Percentiles rank a stretch among this genome's conserved stretches.
These are phyloP conservation scores for Papilio aristodemus DNA, from an alignment of 1,140 invertebrate genomes.

Conservation along the genomic window DNA sequence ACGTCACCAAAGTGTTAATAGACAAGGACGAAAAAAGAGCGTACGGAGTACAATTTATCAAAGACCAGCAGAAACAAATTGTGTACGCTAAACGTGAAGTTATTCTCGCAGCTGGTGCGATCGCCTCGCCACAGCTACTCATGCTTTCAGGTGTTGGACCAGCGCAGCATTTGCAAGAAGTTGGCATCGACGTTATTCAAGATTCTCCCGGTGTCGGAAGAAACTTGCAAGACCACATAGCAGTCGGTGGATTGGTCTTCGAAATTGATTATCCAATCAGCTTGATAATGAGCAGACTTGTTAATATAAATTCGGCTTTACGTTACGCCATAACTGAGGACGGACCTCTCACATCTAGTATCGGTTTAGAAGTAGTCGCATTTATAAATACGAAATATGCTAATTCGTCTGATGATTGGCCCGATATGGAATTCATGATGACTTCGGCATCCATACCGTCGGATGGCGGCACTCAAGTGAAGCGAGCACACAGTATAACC, in stretches of 20 bases:
- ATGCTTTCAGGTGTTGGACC: constrained; percentile 94
- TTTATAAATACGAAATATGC: constrained; percentile 94
- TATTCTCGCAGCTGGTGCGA: constrained; percentile 88
- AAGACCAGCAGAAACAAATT: constrained; percentile 83
- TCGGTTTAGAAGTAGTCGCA: constrained; percentile 91
- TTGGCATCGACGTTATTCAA: constrained; percentile 85
- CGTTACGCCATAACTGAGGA: constrained; percentile 89
- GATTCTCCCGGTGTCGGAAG: constrained; percentile 89
- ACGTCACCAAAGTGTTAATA: constrained; percentile 89
- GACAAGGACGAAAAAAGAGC: constrained; percentile 85
- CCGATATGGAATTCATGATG: constrained; percentile 94
- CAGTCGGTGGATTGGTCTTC: constrained; percentile 89
- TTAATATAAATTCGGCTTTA: constrained; percentile 88
- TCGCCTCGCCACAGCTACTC: constrained; percentile 89
- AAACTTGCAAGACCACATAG: constrained; percentile 93
- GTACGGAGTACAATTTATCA: constrained; percentile 89
- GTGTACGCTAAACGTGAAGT: constrained; percentile 89
- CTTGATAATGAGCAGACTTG: constrained; percentile 86
- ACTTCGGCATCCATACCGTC: constrained; percentile 89
- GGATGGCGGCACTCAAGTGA: constrained; percentile 88
- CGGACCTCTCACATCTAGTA: constrained; percentile 90
- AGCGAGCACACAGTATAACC: constrained; percentile 88
- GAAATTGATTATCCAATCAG: constrained; percentile 89
- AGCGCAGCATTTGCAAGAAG: constrained; percentile 83
- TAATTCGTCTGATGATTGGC: constrained; percentile 91